Evolutionary conservation across 2,888 invertebrate genomes (phyloP).

Genomic region (Tribolium freemani): DNA sequence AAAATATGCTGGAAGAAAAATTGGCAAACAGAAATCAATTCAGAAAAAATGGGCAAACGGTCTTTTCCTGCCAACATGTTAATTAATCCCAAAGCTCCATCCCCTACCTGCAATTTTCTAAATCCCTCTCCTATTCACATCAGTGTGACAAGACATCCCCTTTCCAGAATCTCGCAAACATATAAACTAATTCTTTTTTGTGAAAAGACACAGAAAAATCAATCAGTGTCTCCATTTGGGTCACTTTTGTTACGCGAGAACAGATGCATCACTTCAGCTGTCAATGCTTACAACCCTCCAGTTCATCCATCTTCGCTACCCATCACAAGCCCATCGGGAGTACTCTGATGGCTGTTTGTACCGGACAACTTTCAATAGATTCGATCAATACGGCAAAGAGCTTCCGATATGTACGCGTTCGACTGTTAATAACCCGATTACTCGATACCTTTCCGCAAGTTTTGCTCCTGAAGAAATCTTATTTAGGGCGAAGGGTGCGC

Average conservation of each 20-base stretch:
- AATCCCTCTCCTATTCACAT: constrained; percentile 19
- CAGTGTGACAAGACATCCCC: constrained; percentile 28
- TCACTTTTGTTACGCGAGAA: constrained; percentile 62
- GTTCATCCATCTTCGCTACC: neutral
- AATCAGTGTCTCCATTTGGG: constrained; percentile 63
- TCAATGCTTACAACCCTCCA: constrained; percentile 56
- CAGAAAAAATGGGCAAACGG: neutral
- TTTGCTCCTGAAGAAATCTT: constrained; percentile 42
- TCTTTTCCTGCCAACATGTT: neutral
- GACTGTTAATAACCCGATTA: constrained; percentile 65
- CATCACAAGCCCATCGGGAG: neutral
- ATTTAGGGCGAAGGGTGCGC: constrained; percentile 9
- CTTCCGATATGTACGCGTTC: constrained; percentile 61
- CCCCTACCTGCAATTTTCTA: constrained; percentile 22
- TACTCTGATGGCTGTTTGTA: constrained; percentile 37
- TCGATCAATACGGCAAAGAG: constrained; percentile 59
- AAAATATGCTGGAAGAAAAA: too few relatives aligned
- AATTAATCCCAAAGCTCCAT: neutral
- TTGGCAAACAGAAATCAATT: too few relatives aligned
- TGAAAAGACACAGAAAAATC: constrained; percentile 57
- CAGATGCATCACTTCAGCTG: constrained; percentile 66
- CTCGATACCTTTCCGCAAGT: constrained; percentile 56
- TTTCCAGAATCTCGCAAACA: constrained; percentile 46
- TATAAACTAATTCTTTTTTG: constrained; percentile 44
- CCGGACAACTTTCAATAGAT: constrained; percentile 54